Conservation (phyloP, 2,113 vertebrate species). For the Pollachius pollachius region DNA sequence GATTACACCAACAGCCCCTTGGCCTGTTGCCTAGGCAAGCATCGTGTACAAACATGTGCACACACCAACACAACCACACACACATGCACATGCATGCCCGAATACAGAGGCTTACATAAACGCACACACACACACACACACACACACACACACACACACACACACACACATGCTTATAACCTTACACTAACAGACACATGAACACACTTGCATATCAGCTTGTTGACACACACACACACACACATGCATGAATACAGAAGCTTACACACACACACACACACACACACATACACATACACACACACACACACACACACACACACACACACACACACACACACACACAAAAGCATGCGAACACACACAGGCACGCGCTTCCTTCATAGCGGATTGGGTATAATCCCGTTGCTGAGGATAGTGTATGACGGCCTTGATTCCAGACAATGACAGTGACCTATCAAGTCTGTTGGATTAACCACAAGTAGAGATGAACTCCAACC, state of each 20-base stretch:
- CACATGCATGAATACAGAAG: no score
- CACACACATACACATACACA: no score
- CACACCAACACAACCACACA: background rate
- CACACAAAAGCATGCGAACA: background rate
- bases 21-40: background rate
- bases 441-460: conserved; percentile 54
- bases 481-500: conserved; percentile 28
- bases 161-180: no score
- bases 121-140: background rate
- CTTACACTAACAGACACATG: no score
- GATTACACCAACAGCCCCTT: conserved; percentile 48
- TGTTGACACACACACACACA: no score
- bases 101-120: background rate
- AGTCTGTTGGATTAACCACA: conserved; percentile 44
- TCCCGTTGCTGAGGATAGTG: conserved; percentile 51
- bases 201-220: no score
- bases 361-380: background rate
- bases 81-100: background rate
- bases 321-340: conserved; percentile 15
- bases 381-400: conserved; percentile 61
- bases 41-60: background rate
- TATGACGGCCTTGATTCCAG: conserved; percentile 40
- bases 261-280: background rate
- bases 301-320: background rate
- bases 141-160: no score